phyloP scores from a whole-genome alignment of 2,888 invertebrate species.

The Eumacrocentrus americanus region DNA sequence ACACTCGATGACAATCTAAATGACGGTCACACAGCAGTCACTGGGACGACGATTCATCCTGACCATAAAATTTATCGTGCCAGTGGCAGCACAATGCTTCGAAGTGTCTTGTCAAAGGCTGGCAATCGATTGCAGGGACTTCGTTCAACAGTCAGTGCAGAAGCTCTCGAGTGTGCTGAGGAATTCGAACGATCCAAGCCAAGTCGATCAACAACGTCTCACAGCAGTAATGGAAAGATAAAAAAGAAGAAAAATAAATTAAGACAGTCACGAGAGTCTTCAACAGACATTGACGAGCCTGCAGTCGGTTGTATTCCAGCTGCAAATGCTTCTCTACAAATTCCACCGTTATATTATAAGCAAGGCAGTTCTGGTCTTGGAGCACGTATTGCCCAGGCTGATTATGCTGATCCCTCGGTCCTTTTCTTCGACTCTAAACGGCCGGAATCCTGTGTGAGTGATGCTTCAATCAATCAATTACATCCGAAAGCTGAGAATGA shows the following conservation, averaged over 20 bases:
- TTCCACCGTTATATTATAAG: slow-evolving; percentile 65
- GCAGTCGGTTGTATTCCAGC: slow-evolving; percentile 41
- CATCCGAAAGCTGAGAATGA: slow-evolving; percentile 18
- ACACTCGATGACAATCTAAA: slow-evolving; percentile 62
- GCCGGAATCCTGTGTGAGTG: slow-evolving; percentile 18
- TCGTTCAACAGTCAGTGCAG: slow-evolving; percentile 58
- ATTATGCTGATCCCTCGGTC: slow-evolving; percentile 83
- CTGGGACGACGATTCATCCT: slow-evolving; percentile 68
- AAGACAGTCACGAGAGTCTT: slow-evolving; percentile 50
- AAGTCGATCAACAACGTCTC: slow-evolving; percentile 43
- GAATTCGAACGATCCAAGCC: slow-evolving; percentile 48
- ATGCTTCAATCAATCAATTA: slow-evolving; percentile 17
- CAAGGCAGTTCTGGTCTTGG: slow-evolving; percentile 84
- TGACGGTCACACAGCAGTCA: slow-evolving; percentile 59
- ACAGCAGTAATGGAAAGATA: slow-evolving; percentile 43
- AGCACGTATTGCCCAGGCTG: slow-evolving; percentile 85
- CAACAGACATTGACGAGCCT: slow-evolving; percentile 52
- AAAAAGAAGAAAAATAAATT: slow-evolving; percentile 50
- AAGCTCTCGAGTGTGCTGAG: slow-evolving; percentile 57
- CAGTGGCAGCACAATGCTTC: slow-evolving; percentile 49
- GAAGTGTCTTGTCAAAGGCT: slow-evolving; percentile 59
- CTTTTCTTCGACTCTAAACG: slow-evolving; percentile 63
- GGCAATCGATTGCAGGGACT: slow-evolving; percentile 54
- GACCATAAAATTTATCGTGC: slow-evolving; percentile 82
- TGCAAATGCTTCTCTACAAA: slow-evolving; percentile 23